Conservation (phyloP, 2,113 vertebrate species). For the Neotoma lepida region DNA sequence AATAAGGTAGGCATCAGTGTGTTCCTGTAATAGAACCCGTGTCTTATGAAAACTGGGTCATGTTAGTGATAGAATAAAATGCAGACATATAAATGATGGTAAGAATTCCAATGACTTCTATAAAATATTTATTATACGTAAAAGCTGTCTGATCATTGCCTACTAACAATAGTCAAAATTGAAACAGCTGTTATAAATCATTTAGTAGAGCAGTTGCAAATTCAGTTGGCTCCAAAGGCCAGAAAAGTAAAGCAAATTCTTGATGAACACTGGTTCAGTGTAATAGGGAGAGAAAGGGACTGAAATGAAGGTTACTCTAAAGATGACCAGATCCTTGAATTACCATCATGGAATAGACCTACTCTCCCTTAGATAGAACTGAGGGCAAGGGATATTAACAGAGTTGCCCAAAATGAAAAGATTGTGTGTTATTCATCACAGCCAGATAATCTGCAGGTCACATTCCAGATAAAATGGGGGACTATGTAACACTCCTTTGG, state of each 20-base stretch:
- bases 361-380: background rate
- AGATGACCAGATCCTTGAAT: background rate
- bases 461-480: constrained; percentile 15
- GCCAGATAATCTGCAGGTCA: background rate
- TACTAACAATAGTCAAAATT: constrained; percentile 43
- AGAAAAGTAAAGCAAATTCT: background rate
- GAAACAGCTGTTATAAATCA: constrained; percentile 50
- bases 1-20: constrained; percentile 31
- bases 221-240: background rate
- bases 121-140: constrained; percentile 61
- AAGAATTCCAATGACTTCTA: constrained; percentile 63
- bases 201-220: constrained; percentile 23
- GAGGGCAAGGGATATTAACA: constrained; percentile 6
- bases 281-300: background rate
- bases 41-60: constrained; percentile 64
- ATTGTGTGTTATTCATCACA: background rate
- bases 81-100: constrained; percentile 39
- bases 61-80: constrained; percentile 68
- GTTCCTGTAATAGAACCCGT: constrained; percentile 51
- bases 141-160: constrained; percentile 48
- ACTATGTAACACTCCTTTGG: background rate
- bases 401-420: background rate
- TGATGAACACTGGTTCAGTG: background rate
- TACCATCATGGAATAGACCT: background rate
- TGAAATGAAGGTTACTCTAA: background rate